Conservation (phyloP, 1,140 invertebrate species). For the Chionoecetes opilio region DNA sequence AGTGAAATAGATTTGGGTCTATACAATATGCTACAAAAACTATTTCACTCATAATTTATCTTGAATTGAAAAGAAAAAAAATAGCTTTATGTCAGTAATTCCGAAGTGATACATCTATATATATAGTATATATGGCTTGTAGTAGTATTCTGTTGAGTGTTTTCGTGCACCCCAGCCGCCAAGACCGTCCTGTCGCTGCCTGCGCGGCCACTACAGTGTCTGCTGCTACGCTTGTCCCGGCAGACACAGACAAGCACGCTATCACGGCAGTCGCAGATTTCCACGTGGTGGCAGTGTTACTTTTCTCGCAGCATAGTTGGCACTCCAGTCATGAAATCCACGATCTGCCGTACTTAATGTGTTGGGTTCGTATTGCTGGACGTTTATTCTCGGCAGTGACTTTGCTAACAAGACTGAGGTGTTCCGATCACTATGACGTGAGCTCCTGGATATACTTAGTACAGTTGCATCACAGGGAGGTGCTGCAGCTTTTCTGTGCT, state of each 20-base stretch:
- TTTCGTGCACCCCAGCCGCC: constrained; percentile 53
- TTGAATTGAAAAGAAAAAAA: background rate
- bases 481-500: constrained; percentile 63
- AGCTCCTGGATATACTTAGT: constrained; percentile 4
- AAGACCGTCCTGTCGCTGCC: constrained; percentile 45
- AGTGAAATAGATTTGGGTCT: background rate
- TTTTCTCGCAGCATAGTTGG: constrained; percentile 44
- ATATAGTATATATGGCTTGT: background rate
- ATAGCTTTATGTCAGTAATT: background rate
- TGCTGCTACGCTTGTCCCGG: constrained; percentile 65
- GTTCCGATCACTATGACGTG: constrained; percentile 45
- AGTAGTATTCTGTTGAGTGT: background rate
- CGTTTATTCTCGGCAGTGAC: constrained; percentile 24
- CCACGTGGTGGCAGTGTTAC: constrained; percentile 30
- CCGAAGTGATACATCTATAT: background rate
- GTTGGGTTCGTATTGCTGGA: constrained; percentile 23
- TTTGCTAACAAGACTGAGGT: constrained; percentile 5
- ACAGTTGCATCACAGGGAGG: constrained; percentile 22
- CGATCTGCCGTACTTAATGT: constrained; percentile 47
- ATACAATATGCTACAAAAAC: background rate
- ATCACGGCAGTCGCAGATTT: constrained; percentile 52
- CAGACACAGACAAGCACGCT: background rate
- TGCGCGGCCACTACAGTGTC: constrained; percentile 68
- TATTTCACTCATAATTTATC: background rate
- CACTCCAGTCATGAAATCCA: constrained; percentile 62